Conservation (phyloP, 2,113 vertebrate genomes). For the Smithornis capensis region DNA sequence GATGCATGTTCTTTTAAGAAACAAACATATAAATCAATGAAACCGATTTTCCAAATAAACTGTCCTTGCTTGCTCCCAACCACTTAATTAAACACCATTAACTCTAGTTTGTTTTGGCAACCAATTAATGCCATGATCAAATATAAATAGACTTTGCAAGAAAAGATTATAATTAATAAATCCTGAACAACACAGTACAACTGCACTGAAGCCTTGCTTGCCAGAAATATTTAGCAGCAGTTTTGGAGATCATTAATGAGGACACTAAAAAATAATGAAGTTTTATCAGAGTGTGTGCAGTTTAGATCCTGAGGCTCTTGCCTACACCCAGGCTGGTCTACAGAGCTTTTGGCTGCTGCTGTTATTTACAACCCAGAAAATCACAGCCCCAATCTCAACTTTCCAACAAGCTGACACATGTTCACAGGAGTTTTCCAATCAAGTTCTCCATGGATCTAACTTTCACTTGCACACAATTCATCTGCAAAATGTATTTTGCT, state of each 20-base stretch:
- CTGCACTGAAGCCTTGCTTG: slow-evolving; percentile 37
- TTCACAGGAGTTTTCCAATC: background rate
- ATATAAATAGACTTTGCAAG: slow-evolving; percentile 68
- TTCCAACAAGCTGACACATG: background rate
- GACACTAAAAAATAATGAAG: slow-evolving; percentile 34
- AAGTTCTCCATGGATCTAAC: background rate
- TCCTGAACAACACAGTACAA: slow-evolving; percentile 63
- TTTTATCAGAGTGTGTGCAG: slow-evolving; percentile 26
- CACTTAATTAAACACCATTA: slow-evolving; percentile 77
- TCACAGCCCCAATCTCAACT: background rate
- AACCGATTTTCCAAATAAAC: slow-evolving; percentile 59
- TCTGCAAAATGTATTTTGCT: background rate
- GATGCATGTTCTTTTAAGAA: slow-evolving; percentile 9
- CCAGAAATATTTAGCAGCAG: slow-evolving; percentile 55
- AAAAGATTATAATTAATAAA: slow-evolving; percentile 75
- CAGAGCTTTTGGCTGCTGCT: background rate
- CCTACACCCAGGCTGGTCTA: background rate
- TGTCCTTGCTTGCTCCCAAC: slow-evolving; percentile 57
- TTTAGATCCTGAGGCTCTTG: background rate
- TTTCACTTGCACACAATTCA: background rate
- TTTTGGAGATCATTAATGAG: slow-evolving; percentile 57
- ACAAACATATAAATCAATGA: slow-evolving; percentile 60
- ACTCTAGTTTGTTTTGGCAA: slow-evolving; percentile 74
- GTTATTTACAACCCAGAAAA: background rate
- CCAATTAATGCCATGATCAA: slow-evolving; percentile 71